Conservation (phyloP, 1,140 invertebrate species). For the Brachionus manjavacas region DNA sequence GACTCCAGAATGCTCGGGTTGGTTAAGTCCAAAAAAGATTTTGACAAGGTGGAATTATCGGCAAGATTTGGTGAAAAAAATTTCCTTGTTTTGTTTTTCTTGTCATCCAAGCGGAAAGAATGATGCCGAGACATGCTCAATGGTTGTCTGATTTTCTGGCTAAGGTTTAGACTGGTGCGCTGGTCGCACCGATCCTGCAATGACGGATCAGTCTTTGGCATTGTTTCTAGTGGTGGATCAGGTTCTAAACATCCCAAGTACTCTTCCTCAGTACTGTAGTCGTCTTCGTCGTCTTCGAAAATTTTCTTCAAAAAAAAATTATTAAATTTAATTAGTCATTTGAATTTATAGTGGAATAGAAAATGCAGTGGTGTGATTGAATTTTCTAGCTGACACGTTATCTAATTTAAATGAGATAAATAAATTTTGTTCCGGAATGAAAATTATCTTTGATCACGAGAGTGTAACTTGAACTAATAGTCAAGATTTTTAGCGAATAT, state of each 20-base stretch:
- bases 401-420: too few species aligned
- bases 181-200: background rate
- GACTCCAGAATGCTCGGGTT: background rate
- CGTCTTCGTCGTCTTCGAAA: background rate
- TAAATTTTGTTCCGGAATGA: too few species aligned
- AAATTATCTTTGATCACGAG: too few species aligned
- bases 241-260: background rate
- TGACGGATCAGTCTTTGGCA: background rate
- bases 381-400: too few species aligned
- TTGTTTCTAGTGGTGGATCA: background rate
- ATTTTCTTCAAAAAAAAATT: background rate
- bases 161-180: background rate
- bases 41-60: background rate
- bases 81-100: background rate
- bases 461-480: too few species aligned
- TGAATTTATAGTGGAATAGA: too few species aligned
- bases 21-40: conserved; percentile 6
- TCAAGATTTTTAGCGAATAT: too few species aligned
- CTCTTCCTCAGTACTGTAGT: background rate
- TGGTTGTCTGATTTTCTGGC: background rate
- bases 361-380: too few species aligned
- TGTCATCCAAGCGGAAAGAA: background rate
- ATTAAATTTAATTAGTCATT: background rate
- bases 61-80: background rate
- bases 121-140: background rate